phyloP scores from a whole-genome alignment of 1,140 invertebrate genomes.

The Polyergus mexicanus region DNA sequence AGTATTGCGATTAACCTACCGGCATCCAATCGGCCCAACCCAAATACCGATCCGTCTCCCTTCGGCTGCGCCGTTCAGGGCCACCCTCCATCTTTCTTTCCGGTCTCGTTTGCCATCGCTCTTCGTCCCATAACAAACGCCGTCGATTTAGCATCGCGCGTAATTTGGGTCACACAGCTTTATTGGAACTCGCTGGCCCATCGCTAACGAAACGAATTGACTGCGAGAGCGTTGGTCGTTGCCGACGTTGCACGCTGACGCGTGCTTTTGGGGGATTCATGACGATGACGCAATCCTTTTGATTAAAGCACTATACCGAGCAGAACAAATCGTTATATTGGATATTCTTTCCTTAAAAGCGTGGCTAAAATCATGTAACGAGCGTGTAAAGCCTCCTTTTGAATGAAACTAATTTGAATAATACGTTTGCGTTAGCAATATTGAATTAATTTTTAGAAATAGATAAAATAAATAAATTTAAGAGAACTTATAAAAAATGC shows the following conservation, averaged over 20 bases:
- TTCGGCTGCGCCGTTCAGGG: not conserved
- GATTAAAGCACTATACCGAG: slow-evolving; percentile 52
- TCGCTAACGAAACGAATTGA: slow-evolving; percentile 74
- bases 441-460: not conserved
- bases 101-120: slow-evolving; percentile 38
- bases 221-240: slow-evolving; percentile 44
- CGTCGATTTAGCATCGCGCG: slow-evolving; percentile 74
- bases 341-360: not conserved
- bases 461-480: not conserved
- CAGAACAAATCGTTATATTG: slow-evolving; percentile 40
- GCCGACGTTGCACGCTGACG: slow-evolving; percentile 48
- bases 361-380: not conserved
- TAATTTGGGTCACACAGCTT: slow-evolving; percentile 81
- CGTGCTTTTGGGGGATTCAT: slow-evolving; percentile 46
- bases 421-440: not conserved
- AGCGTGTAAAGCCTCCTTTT: not conserved
- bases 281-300: slow-evolving; percentile 63
- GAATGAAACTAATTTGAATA: not conserved
- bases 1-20: slow-evolving; percentile 67
- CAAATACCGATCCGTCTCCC: slow-evolving; percentile 51
- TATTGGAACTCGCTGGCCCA: slow-evolving; percentile 72
- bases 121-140: slow-evolving; percentile 56
- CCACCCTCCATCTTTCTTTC: slow-evolving; percentile 50
- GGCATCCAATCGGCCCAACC: slow-evolving; percentile 74
- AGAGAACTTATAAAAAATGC: not conserved